These are phyloP conservation scores for Drosophila asahinai DNA, from an alignment of 1,140 invertebrate genomes.

Conservation along the genomic window DNA sequence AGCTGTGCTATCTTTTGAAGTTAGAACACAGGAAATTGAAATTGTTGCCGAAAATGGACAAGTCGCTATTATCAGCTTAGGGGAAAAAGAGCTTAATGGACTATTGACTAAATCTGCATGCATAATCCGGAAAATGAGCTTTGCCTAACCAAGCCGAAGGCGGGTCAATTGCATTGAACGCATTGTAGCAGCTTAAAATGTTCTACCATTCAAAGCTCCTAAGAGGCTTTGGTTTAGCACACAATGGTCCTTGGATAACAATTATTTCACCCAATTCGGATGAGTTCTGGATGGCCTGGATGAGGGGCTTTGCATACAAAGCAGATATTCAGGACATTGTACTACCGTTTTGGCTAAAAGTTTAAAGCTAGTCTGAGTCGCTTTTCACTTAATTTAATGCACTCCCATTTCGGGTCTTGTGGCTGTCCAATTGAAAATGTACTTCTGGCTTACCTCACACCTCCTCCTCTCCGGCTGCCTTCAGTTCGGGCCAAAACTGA, in stretches of 20 bases:
- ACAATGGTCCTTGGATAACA: conserved; percentile 28
- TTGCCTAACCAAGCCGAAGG: conserved; percentile 8
- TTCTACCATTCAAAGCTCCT: conserved; percentile 32
- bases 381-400: conserved; percentile 32
- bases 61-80: conserved; percentile 6
- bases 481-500: conserved; percentile 7
- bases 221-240: conserved; percentile 38
- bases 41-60: not conserved
- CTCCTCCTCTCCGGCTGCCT: not conserved
- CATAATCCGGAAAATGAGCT: conserved; percentile 35
- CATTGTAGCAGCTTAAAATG: conserved; percentile 39
- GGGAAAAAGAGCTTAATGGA: not conserved
- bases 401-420: conserved; percentile 5
- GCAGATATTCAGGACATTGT: not conserved
- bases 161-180: conserved; percentile 43
- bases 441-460: conserved; percentile 3
- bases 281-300: conserved; percentile 9
- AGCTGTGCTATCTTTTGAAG: too few relatives aligned
- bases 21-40: not conserved
- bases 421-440: conserved; percentile 37
- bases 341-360: not conserved
- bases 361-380: not conserved
- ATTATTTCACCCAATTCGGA: conserved; percentile 22
- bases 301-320: conserved; percentile 1
- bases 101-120: conserved; percentile 22